A percentile compares a stretch with the other conserved stretches of the same genome.
These are phyloP conservation scores for Psittacula cyanocephala DNA, from an alignment of 2,113 vertebrate species.

Conservation along the genomic window DNA sequence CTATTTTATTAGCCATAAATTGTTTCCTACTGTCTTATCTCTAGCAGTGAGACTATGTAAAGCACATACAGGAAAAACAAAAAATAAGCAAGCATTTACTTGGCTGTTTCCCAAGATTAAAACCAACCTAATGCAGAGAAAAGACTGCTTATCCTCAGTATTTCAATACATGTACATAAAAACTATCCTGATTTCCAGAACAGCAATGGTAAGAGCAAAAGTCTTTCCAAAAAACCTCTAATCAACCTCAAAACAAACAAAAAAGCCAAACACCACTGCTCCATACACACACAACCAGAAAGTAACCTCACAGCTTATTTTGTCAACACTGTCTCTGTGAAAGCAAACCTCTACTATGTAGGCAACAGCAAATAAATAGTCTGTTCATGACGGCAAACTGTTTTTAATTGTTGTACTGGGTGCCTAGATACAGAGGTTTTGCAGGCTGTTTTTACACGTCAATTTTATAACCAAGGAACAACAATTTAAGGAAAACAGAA, in stretches of 20 bases:
- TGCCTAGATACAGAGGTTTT: slow-evolving; percentile 20
- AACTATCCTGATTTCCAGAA: background rate
- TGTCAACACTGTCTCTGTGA: background rate
- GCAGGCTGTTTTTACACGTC: background rate
- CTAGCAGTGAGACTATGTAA: background rate
- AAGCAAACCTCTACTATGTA: background rate
- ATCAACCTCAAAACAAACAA: background rate
- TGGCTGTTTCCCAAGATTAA: background rate
- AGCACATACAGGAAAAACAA: background rate
- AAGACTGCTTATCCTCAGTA: background rate
- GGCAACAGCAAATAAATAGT: slow-evolving; percentile 4
- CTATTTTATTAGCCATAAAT: background rate
- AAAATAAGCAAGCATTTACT: background rate
- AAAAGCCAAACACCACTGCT: background rate
- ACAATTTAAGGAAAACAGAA: background rate
- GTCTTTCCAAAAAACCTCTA: background rate
- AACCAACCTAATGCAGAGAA: background rate
- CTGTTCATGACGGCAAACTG: background rate
- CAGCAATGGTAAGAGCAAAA: background rate
- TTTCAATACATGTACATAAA: background rate
- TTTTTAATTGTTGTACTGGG: background rate
- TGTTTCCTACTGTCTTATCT: background rate
- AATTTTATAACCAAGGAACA: background rate
- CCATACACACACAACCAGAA: background rate
- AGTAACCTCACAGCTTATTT: background rate